phyloP scores from a whole-genome alignment of 2,113 vertebrate genomes.

The Polypterus bichir region DNA sequence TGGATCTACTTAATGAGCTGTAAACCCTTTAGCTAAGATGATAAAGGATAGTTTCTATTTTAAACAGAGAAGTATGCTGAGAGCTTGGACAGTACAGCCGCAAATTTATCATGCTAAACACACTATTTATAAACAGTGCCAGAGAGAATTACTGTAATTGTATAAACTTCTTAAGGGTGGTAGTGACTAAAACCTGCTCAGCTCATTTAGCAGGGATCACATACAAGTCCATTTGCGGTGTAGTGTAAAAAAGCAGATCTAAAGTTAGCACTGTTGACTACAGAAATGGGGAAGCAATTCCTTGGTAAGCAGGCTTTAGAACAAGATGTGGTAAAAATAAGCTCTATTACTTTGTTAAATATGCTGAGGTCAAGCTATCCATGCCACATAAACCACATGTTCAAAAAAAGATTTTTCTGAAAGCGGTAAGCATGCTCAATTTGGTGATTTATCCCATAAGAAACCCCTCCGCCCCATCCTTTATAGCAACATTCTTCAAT shows the following conservation, averaged over 20 bases:
- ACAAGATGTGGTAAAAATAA: slow-evolving; percentile 58
- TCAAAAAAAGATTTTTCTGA: slow-evolving; percentile 7
- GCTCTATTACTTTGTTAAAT: slow-evolving; percentile 40
- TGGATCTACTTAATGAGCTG: no score
- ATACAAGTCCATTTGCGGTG: slow-evolving; percentile 44
- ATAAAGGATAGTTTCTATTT: no score
- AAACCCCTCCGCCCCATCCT: no score
- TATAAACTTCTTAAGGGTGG: slow-evolving; percentile 35
- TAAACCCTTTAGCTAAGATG: no score
- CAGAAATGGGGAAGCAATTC: slow-evolving; percentile 54
- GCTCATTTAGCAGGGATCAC: slow-evolving; percentile 35
- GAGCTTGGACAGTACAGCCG: background rate
- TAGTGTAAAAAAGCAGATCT: slow-evolving; percentile 22
- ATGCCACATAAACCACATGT: slow-evolving; percentile 21
- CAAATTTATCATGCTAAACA: background rate
- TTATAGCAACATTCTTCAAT: no score
- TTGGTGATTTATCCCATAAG: no score
- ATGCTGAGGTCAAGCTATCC: slow-evolving; percentile 37
- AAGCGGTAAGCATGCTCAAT: no score
- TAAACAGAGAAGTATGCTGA: no score
- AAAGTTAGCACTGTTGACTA: slow-evolving; percentile 36
- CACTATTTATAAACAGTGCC: slow-evolving; percentile 2
- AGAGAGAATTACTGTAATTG: slow-evolving; percentile 28
- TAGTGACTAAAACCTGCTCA: slow-evolving; percentile 46
- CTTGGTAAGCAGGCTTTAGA: slow-evolving; percentile 53